phyloP scores from a whole-genome alignment of 2,888 invertebrate species.

The Timema cristinae region DNA sequence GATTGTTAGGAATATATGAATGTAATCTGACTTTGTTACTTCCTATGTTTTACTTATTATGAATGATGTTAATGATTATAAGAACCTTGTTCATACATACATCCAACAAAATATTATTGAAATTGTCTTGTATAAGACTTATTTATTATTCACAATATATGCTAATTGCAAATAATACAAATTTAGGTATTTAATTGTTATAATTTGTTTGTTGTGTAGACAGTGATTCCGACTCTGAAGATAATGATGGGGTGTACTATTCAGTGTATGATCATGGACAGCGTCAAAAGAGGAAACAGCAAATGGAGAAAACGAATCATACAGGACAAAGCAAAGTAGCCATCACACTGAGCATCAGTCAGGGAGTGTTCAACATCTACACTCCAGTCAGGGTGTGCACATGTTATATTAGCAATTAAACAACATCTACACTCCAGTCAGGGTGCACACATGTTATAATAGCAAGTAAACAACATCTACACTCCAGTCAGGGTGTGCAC shows the following conservation, averaged over 20 bases:
- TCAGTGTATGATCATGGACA: constrained; percentile 43
- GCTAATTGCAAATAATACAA: constrained; percentile 26
- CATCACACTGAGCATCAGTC: constrained; percentile 67
- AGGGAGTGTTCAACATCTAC: constrained; percentile 68
- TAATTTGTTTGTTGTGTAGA: constrained; percentile 36
- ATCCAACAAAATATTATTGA: too few species aligned
- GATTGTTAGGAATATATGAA: neutral
- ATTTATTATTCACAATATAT: constrained; percentile 14
- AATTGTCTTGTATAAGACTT: too few species aligned
- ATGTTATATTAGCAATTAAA: too few species aligned
- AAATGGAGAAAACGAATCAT: constrained; percentile 37
- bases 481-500: too few species aligned
- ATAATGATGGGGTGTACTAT: constrained; percentile 40
- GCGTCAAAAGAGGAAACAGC: constrained; percentile 36
- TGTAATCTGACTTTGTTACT: neutral
- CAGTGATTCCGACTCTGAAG: constrained; percentile 47
- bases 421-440: too few species aligned
- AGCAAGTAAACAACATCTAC: too few species aligned
- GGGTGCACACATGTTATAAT: too few species aligned
- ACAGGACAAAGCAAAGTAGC: constrained; percentile 56
- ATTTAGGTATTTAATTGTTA: neutral
- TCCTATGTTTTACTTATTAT: neutral
- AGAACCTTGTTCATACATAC: too few species aligned
- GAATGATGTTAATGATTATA: too few species aligned
- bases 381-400: constrained; percentile 62